Base-by-base conservation (phyloP, 2,888 invertebrate species). In the Scaptomyza tumidula region DNA sequence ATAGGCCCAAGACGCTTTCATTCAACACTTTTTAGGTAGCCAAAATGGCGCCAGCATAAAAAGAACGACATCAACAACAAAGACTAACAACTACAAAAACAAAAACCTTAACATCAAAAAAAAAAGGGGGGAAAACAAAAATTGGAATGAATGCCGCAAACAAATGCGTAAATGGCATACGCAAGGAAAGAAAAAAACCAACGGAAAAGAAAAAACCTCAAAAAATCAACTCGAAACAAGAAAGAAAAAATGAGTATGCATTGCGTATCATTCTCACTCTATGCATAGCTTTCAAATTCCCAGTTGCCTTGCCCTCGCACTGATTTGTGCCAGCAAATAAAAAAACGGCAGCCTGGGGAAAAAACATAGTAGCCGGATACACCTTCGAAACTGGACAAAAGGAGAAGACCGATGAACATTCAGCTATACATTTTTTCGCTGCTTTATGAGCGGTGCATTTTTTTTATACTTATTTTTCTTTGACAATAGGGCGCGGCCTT, bases 1-100 rank as follows among this genome's bases (percentile, higher is more conserved):
- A 85, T 82, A 86, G 88, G 83, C 88, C 80, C 88, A 85, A 86
- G 85, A 78, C 72, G 78, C 76, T 86, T 85, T 71, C 76, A 86
- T 83, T 85, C 88, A 85, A 82, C 88, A 85, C 86, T 87, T 87
- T 84, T 66, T 67, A 78, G 79, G 81, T 69, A 77, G 85, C 71
- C 74, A 70, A 86, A 83, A 84, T 79, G 83, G 82, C 85, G 85
- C 79, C 87, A 76, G 76, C 76, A 85, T 78, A 65, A 81, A 85
- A 81, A 72, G 68, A 57, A 66, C 73, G 39, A 56, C 69, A 52
- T 52, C 65, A 45, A 50, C 53, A 48, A 57, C 57, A 54, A 35
- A 27, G 29, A 60, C 49, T 46, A 29, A 43, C 13, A 45, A 10
- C 46, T 58, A 54, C 50, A 9, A 29, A 43, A 29, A 43, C 10